phyloP scores from a whole-genome alignment of 2,113 vertebrate genomes.

The Rissa tridactyla region DNA sequence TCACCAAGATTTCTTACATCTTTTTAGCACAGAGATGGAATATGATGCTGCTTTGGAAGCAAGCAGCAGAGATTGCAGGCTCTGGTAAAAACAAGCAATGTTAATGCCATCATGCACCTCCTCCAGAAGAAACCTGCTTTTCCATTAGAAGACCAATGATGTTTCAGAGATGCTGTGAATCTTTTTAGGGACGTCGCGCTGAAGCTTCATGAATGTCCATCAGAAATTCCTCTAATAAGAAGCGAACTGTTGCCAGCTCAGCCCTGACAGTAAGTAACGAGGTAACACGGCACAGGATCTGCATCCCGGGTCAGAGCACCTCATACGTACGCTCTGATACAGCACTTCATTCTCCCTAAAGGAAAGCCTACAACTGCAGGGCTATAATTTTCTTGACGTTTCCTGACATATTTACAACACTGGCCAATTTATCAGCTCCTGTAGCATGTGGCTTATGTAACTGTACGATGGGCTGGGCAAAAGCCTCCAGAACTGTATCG shows the following conservation, averaged over 20 bases:
- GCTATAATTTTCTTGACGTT: slow-evolving; percentile 9
- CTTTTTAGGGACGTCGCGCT: background rate
- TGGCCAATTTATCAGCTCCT: slow-evolving; percentile 20
- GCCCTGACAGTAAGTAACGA: background rate
- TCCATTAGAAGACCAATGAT: background rate
- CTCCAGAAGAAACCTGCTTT: background rate
- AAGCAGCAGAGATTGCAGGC: background rate
- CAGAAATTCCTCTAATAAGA: background rate
- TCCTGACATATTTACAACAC: slow-evolving; percentile 4
- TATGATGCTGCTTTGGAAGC: background rate
- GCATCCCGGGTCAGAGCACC: background rate
- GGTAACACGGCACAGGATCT: background rate
- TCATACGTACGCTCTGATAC: background rate
- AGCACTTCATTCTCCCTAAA: background rate
- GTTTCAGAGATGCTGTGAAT: background rate
- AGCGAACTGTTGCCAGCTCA: background rate
- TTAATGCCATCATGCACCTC: background rate
- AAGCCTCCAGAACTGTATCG: background rate
- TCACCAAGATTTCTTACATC: background rate
- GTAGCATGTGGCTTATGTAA: background rate
- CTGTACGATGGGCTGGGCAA: background rate
- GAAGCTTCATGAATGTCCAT: background rate
- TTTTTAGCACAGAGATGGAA: background rate
- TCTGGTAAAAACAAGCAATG: background rate
- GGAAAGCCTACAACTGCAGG: slow-evolving; percentile 6